Evolutionary conservation across 2,113 vertebrate genomes (phyloP).

Genomic region (Heterochromis multidens): DNA sequence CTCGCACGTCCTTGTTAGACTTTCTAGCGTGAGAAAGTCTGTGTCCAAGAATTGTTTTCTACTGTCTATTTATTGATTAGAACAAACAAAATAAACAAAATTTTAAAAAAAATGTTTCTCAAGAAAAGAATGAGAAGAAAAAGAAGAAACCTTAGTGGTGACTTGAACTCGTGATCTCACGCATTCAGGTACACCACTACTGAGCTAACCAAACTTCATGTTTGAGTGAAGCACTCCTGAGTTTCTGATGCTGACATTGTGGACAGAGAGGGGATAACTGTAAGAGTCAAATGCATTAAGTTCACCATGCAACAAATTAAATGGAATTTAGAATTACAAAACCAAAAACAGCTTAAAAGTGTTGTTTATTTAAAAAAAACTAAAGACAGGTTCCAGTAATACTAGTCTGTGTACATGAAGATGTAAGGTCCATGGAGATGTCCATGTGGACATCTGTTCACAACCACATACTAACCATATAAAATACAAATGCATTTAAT

Average conservation of each 20-base stretch:
- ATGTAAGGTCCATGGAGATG: neutral
- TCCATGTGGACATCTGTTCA: neutral
- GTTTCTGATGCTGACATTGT: fast-evolving
- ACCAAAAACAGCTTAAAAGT: neutral
- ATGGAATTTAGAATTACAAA: neutral
- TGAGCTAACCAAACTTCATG: fast-evolving
- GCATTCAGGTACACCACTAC: neutral
- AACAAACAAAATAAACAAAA: neutral
- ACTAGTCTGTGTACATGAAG: neutral
- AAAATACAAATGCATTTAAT: neutral
- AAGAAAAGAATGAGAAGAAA: neutral
- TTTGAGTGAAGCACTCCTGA: fast-evolving
- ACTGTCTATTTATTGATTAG: neutral
- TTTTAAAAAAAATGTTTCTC: neutral
- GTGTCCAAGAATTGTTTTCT: neutral
- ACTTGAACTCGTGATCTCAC: neutral
- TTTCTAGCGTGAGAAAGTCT: neutral
- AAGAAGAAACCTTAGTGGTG: neutral
- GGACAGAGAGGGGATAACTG: neutral
- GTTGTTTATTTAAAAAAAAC: neutral
- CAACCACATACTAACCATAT: neutral
- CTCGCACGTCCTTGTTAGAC: neutral
- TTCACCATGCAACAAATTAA: fast-evolving
- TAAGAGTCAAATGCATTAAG: fast-evolving
- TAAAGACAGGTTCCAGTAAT: neutral